Evolutionary conservation across 1,140 invertebrate genomes (phyloP).

Genomic region (Drosophila pandora): DNA sequence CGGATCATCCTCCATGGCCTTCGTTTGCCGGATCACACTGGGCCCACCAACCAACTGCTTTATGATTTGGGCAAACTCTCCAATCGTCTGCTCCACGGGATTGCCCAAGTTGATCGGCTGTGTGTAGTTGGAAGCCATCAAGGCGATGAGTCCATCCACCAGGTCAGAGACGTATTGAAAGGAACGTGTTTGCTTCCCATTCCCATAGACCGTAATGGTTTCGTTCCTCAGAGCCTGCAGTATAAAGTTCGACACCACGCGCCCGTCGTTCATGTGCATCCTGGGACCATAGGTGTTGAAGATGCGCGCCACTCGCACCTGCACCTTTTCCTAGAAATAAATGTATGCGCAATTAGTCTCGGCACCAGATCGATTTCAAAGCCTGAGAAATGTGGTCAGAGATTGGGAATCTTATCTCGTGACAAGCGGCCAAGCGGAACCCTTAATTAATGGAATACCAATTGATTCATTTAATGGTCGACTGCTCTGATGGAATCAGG

Average conservation of each 20-base stretch:
- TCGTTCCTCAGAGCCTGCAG: constrained; percentile 97
- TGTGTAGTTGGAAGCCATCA: constrained; percentile 98
- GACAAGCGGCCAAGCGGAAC: constrained; percentile 25
- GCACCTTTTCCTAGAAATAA: constrained; percentile 89
- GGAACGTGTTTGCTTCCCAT: constrained; percentile 97
- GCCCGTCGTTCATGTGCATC: constrained; percentile 99
- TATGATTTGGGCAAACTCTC: constrained; percentile 98
- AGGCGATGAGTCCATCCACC: constrained; percentile 95
- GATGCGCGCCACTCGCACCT: constrained; percentile 97
- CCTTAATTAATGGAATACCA: constrained; percentile 34
- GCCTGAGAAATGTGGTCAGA: constrained; percentile 8
- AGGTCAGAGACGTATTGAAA: constrained; percentile 99
- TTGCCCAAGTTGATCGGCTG: constrained; percentile 98
- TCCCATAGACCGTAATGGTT: constrained; percentile 98
- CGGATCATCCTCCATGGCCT: constrained; percentile 97
- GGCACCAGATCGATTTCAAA: background rate
- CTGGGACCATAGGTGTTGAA: constrained; percentile 99
- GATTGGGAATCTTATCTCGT: constrained; percentile 37
- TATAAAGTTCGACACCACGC: constrained; percentile 99
- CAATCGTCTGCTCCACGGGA: constrained; percentile 98
- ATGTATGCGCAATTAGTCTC: constrained; percentile 10
- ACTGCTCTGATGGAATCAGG: constrained; percentile 43
- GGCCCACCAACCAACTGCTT: constrained; percentile 93
- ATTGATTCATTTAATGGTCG: constrained; percentile 48
- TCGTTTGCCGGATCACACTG: constrained; percentile 92